These are phyloP conservation scores for Threskiornis aethiopicus DNA, from an alignment of 2,797 vertebrate species.

Conservation along the genomic window DNA sequence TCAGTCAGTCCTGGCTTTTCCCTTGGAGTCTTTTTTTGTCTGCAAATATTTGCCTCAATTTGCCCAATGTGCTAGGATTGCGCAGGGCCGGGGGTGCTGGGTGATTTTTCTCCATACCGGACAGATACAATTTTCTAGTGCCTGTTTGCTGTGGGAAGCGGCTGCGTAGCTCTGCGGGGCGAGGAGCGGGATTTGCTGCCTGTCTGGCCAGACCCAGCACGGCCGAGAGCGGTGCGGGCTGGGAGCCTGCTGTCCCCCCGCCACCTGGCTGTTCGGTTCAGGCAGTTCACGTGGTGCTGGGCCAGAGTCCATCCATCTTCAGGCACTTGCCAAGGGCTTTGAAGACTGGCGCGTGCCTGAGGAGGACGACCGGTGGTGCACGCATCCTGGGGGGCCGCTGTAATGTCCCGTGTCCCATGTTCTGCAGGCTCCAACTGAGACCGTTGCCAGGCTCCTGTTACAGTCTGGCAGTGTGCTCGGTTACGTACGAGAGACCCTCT, in stretches of 20 bases:
- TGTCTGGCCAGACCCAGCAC: not conserved
- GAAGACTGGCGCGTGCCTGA: not conserved
- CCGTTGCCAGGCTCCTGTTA: not conserved
- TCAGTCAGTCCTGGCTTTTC: not conserved
- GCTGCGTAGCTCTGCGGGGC: not conserved
- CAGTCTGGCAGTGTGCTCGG: too few relatives aligned
- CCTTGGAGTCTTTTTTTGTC: not conserved
- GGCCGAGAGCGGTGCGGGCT: not conserved
- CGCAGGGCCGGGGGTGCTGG: not conserved
- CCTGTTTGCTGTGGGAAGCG: not conserved
- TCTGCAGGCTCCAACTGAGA: not conserved
- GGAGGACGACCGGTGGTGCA: fast-evolving
- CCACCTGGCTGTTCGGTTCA: not conserved
- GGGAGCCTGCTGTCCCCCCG: not conserved
- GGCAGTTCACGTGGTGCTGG: not conserved
- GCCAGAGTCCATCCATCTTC: not conserved
- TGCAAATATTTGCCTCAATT: not conserved
- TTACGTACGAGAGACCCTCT: not conserved
- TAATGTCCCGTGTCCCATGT: not conserved
- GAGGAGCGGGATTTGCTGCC: not conserved
- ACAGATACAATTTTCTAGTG: too few relatives aligned
- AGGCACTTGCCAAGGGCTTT: not conserved
- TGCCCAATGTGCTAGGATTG: not conserved
- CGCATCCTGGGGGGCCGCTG: not conserved
- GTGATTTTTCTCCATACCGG: not conserved